A percentile compares a stretch with the other conserved stretches of the same genome.
Evolutionary conservation across 2,888 invertebrate species (phyloP).

Genomic region (Thumatha senex): DNA sequence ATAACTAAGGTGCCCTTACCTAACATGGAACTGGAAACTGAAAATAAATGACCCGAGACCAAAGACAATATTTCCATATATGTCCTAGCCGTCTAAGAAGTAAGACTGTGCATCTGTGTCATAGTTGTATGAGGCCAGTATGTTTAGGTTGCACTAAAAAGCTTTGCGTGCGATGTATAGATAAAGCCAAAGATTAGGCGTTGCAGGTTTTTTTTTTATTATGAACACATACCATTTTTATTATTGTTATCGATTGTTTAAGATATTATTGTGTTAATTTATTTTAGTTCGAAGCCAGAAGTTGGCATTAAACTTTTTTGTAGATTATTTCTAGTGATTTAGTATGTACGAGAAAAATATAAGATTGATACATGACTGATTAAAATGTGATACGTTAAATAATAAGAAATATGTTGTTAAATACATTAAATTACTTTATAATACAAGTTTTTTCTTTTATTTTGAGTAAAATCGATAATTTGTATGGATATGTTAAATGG

Average conservation of each 20-base stretch:
- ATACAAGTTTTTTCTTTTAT: too few relatives aligned
- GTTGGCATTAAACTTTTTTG: too few relatives aligned
- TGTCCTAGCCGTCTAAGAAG: conserved; percentile 8
- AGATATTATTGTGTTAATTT: too few relatives aligned
- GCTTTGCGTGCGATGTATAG: too few relatives aligned
- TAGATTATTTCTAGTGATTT: background rate
- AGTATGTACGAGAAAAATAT: too few relatives aligned
- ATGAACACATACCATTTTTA: background rate
- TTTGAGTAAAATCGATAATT: too few relatives aligned
- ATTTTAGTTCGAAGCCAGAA: too few relatives aligned
- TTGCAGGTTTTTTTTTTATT: background rate
- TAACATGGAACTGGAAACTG: background rate
- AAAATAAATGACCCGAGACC: conserved; percentile 6
- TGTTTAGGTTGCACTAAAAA: conserved; percentile 10
- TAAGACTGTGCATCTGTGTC: conserved; percentile 8
- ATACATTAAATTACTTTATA: too few relatives aligned
- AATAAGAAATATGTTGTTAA: too few relatives aligned
- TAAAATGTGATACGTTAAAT: too few relatives aligned
- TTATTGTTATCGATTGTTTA: background rate
- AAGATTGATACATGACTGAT: background rate
- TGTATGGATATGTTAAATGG: too few relatives aligned
- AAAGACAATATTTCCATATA: conserved; percentile 10
- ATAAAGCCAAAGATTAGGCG: background rate
- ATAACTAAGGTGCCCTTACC: conserved; percentile 1
- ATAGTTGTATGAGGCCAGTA: conserved; percentile 6